Conservation (phyloP, 1,140 invertebrate genomes). For the Penaeus japonicus region DNA sequence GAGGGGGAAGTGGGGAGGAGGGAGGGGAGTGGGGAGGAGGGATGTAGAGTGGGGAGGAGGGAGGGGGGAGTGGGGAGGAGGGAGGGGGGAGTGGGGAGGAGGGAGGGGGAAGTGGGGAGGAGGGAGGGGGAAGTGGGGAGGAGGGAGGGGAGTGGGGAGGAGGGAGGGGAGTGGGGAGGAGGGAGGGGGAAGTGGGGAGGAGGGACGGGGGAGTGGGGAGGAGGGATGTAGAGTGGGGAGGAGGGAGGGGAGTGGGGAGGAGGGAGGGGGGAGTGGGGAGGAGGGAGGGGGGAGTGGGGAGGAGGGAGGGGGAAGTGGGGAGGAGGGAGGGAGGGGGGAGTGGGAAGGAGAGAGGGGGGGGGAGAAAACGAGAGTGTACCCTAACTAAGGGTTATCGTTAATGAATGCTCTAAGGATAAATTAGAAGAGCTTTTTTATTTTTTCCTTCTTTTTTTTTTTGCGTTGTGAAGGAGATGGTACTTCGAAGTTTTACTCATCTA, state of each 20-base stretch:
- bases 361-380: no score
- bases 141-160: not conserved
- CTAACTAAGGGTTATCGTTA: no score
- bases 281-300: not conserved
- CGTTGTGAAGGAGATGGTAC: no score
- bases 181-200: not conserved
- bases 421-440: no score
- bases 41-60: not conserved
- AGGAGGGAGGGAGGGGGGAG: no score
- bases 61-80: not conserved
- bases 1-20: no score
- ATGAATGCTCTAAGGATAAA: no score
- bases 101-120: not conserved
- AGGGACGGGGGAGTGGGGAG: not conserved
- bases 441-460: no score
- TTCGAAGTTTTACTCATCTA: no score
- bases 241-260: not conserved
- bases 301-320: no score
- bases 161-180: not conserved
- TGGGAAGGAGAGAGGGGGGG: no score
- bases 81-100: not conserved
- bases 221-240: not conserved
- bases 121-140: not conserved
- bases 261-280: not conserved
- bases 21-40: no score